Base-by-base conservation (phyloP, 2,888 invertebrate genomes). In the Tetrapedia diversipes region DNA sequence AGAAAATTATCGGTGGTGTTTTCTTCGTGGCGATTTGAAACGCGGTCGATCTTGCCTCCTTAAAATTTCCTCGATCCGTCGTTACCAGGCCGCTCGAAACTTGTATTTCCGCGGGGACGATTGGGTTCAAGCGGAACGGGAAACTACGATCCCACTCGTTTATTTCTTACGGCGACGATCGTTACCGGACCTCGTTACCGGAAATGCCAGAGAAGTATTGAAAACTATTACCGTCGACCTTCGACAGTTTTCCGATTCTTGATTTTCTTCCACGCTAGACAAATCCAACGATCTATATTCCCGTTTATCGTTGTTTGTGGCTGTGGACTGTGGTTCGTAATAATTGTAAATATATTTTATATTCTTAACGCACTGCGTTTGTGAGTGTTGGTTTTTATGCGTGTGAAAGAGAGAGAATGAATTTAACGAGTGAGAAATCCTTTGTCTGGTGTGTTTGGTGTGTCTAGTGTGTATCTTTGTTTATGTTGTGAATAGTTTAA, bases 11-110 rank as follows among this genome's bases (percentile, higher is more conserved):
- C n/a, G n/a, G n/a, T n/a, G n/a, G n/a, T n/a, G n/a, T n/a, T n/a
- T n/a, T n/a, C n/a, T n/a, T n/a, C 11, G 39, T 11, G 39, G 57
- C 24, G 57, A 57, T n/a, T 57, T 57, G 22, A 4, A n/a, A n/a
- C 29, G 65, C 22, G 66, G 56, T 60, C 65, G 41, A 41, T 24
- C 49, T 29, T n/a, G 32, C 59, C 37, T 34, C 57, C 64, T 63
- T 37, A 67, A 61, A 41, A 51, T 67, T 72, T 76, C 54, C 56
- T 76, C 57, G 39, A 41, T 27, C 32, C 45, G 45, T 72, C 68
- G 72, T 79, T 79, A 65, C 51, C 72, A 39, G 19, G 22, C 65
- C 43, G 78, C 78, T 79, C 78, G 79, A 79, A 79, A 79, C 79
- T 79, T 79, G 79, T 79, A 69, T 77, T 79, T 73, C 79, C 57